Evolutionary conservation across 2,797 vertebrate genomes (phyloP).

Genomic region (Malurus splendens): DNA sequence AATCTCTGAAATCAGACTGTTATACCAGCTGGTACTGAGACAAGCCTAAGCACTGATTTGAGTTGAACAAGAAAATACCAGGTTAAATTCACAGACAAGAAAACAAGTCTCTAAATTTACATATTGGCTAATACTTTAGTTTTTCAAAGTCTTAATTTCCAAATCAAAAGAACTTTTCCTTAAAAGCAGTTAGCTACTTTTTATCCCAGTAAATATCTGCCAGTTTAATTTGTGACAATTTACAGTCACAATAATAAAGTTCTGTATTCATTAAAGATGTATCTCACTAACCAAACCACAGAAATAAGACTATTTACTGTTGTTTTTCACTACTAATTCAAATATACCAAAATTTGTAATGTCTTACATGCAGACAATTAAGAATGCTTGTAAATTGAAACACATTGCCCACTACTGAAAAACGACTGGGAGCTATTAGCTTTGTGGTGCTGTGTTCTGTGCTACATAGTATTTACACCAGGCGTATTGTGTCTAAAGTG

Average conservation of each 20-base stretch:
- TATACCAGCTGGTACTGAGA: background rate
- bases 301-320: background rate
- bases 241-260: background rate
- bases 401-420: background rate
- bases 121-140: background rate
- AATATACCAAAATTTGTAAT: background rate
- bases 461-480: background rate
- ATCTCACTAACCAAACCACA: background rate
- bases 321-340: background rate
- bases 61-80: background rate
- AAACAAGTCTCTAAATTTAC: background rate
- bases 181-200: background rate
- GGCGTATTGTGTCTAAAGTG: background rate
- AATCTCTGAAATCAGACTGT: background rate
- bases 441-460: background rate
- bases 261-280: background rate
- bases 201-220: background rate
- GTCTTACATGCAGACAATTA: background rate
- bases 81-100: background rate
- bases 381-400: background rate
- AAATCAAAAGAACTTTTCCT: background rate
- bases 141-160: background rate
- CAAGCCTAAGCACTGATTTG: background rate
- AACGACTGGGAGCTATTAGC: background rate
- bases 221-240: background rate